phyloP scores from a whole-genome alignment of 2,113 vertebrate species.

The Entelurus aequoreus region DNA sequence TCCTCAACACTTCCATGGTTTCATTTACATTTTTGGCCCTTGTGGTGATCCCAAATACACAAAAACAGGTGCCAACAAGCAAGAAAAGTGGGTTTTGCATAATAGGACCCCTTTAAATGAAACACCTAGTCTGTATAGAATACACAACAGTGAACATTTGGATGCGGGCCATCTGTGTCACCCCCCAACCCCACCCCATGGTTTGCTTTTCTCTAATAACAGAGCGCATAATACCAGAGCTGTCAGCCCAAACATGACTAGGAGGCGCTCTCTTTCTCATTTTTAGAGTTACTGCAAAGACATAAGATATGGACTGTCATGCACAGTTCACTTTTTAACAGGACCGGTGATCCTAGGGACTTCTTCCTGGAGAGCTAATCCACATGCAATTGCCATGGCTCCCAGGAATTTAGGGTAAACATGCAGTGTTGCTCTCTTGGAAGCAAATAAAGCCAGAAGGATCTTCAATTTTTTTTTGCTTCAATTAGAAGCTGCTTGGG shows the following conservation, averaged over 20 bases:
- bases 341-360: constrained; percentile 22
- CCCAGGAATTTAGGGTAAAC: constrained; percentile 54
- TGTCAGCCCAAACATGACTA: constrained; percentile 36
- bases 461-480: background rate
- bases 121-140: constrained; percentile 13
- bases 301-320: constrained; percentile 7
- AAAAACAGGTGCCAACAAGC: too few relatives aligned
- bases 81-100: too few relatives aligned
- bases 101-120: constrained; percentile 4
- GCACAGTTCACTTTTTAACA: constrained; percentile 20
- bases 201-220: constrained; percentile 50
- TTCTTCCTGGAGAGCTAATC: constrained; percentile 45
- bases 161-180: constrained; percentile 45
- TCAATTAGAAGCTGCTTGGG: background rate
- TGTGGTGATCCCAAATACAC: too few relatives aligned
- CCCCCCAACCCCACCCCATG: constrained; percentile 6
- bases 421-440: constrained; percentile 25
- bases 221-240: constrained; percentile 27
- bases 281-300: constrained; percentile 15
- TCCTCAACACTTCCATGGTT: too few relatives aligned
- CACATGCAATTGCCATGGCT: constrained; percentile 49
- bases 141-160: constrained; percentile 22
- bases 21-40: too few relatives aligned
- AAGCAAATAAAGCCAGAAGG: constrained; percentile 1
- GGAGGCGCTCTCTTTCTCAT: constrained; percentile 11